phyloP scores from a whole-genome alignment of 2,797 vertebrate genomes.

The Bufotes viridis region DNA sequence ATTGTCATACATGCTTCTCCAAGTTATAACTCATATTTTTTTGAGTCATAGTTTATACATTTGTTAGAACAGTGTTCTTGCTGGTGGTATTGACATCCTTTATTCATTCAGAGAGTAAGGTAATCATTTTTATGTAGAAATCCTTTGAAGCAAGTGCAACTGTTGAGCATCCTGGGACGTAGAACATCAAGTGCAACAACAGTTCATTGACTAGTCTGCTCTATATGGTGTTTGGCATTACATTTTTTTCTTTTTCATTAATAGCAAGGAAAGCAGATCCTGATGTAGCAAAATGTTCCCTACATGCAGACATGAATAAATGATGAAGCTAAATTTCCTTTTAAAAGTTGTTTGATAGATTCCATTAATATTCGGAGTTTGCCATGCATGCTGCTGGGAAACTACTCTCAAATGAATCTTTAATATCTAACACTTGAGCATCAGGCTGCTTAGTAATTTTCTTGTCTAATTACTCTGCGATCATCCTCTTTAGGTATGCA shows the following conservation, averaged over 20 bases:
- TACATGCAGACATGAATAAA: slow-evolving; percentile 65
- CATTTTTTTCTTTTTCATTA: slow-evolving; percentile 39
- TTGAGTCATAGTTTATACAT: background rate
- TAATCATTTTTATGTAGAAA: background rate
- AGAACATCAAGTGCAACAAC: slow-evolving; percentile 62
- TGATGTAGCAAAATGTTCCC: slow-evolving; percentile 63
- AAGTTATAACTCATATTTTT: no score
- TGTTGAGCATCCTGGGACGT: slow-evolving; percentile 61
- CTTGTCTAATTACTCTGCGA: slow-evolving; percentile 69
- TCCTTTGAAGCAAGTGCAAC: slow-evolving; percentile 55
- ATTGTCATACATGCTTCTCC: no score
- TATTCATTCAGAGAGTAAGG: background rate
- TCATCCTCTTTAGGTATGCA: slow-evolving; percentile 83
- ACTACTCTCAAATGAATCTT: slow-evolving; percentile 64
- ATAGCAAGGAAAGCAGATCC: slow-evolving; percentile 63
- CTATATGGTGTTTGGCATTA: slow-evolving; percentile 48
- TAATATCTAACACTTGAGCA: slow-evolving; percentile 63
- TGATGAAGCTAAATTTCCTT: slow-evolving; percentile 61
- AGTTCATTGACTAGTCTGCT: slow-evolving; percentile 65
- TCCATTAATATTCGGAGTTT: slow-evolving; percentile 61
- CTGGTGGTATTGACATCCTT: background rate
- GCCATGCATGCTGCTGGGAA: slow-evolving; percentile 42
- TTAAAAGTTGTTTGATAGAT: slow-evolving; percentile 49
- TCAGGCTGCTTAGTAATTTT: slow-evolving; percentile 61
- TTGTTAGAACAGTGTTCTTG: background rate